Conservation (phyloP, 2,113 vertebrate species). For the Clarias batrachus region DNA sequence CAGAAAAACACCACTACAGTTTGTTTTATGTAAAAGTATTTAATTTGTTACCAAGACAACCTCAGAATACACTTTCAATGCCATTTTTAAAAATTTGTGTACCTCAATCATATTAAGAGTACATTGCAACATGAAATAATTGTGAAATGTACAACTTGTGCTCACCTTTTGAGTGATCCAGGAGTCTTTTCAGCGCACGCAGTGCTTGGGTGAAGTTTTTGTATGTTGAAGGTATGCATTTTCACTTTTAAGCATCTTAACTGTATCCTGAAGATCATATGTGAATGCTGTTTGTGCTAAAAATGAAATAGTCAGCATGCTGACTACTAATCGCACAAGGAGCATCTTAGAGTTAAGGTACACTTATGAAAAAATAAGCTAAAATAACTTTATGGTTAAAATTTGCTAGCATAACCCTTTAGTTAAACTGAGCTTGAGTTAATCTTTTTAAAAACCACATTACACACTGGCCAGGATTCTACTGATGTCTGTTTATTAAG, state of each 20-base stretch:
- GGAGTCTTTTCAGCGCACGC: slow-evolving; percentile 63
- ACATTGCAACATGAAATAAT: background rate
- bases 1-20: background rate
- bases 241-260: slow-evolving; percentile 67
- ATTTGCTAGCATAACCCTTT: background rate
- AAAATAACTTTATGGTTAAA: background rate
- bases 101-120: background rate
- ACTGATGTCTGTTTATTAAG: slow-evolving; percentile 26
- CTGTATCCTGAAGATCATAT: slow-evolving; percentile 71
- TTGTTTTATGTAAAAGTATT: background rate
- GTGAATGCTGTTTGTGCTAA: slow-evolving; percentile 40
- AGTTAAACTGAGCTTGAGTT: background rate
- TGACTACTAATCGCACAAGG: slow-evolving; percentile 19
- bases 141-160: background rate
- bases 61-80: background rate
- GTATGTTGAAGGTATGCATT: slow-evolving; percentile 65
- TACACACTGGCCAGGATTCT: background rate
- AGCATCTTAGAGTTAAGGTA: slow-evolving; percentile 17
- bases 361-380: background rate
- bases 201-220: slow-evolving; percentile 65
- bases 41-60: background rate
- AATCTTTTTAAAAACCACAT: background rate
- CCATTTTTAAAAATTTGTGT: background rate
- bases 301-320: slow-evolving; percentile 49
- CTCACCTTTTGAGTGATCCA: slow-evolving; percentile 63